Conservation (phyloP, 2,797 vertebrate genomes). For the Onychomys arenicola region DNA sequence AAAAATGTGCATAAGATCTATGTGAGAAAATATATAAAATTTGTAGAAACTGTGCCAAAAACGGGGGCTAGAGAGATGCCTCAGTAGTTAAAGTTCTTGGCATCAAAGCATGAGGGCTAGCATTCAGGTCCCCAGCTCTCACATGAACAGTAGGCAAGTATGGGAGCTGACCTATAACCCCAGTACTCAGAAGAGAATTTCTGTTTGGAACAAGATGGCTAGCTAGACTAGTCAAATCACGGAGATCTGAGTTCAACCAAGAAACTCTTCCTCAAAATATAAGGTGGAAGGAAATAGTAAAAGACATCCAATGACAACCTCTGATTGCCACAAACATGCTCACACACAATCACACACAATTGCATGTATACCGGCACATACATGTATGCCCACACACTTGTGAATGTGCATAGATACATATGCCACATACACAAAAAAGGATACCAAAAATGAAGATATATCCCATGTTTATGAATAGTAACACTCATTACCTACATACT, state of each 20-base stretch:
- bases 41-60: background rate
- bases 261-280: background rate
- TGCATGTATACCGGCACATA: background rate
- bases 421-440: background rate
- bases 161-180: background rate
- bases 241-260: background rate
- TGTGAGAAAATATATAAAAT: slow-evolving; percentile 15
- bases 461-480: background rate
- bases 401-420: background rate
- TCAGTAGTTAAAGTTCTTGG: background rate
- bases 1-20: background rate
- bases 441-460: slow-evolving; percentile 18
- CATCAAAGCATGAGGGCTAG: background rate
- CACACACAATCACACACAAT: background rate
- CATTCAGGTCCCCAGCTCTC: background rate
- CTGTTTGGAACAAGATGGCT: background rate
- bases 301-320: background rate
- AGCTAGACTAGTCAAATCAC: background rate
- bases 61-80: background rate
- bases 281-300: background rate
- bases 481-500: background rate
- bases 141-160: background rate
- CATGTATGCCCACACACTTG: background rate
- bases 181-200: background rate
- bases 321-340: background rate